Evolutionary conservation across 2,113 vertebrate species (phyloP), one percentile per base, ranked within the genome.

Genomic region (Brachyhypopomus gauderio): DNA sequence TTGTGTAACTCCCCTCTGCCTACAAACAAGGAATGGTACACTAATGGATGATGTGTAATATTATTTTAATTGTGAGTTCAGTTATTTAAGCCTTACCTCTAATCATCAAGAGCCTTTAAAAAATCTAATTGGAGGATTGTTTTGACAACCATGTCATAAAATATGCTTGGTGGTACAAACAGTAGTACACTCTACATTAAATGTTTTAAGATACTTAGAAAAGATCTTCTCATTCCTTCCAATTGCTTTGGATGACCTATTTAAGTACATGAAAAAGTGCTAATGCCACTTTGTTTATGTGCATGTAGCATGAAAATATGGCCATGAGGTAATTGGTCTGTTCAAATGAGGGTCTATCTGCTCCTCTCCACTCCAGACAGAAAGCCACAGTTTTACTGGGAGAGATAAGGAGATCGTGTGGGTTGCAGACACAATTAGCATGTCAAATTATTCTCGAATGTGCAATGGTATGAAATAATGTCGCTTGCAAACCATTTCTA

Each of bases 1-100:
- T 90, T 90, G 86, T 87, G 58, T 87, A 90, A 90, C 81, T 59
- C 80, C 81, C 79, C 85, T 14, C 23, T 67, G 34, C n/a, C 25
- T 22, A 70, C 58, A 45, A 23, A 19, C 27, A 72, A 41, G 30
- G 36, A 48, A 72, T 45, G 5, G 34, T 62, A 16, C 36, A 75
- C 7, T 64, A 55, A 48, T 59, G 52, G 23, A 79, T 83, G 23
- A 52, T 74, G 12, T 25, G 14, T 27, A 17, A 72, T 78, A 59
- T 48, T 70, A 52, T 64, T 64, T 48, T 2, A 23, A 64, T 76
- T 52, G 45, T 12, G 45, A 12, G 45, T 52, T 14, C 12, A 19
- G 1, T 34, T 9, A 0, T 41, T 41, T 41, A 22, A 41, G 66
- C 66, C 20, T 4, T 70, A 20, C n/a, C 17, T 41, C 5, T 1